Base-by-base conservation (phyloP, 2,797 vertebrate genomes). In the Siniperca scherzeri region DNA sequence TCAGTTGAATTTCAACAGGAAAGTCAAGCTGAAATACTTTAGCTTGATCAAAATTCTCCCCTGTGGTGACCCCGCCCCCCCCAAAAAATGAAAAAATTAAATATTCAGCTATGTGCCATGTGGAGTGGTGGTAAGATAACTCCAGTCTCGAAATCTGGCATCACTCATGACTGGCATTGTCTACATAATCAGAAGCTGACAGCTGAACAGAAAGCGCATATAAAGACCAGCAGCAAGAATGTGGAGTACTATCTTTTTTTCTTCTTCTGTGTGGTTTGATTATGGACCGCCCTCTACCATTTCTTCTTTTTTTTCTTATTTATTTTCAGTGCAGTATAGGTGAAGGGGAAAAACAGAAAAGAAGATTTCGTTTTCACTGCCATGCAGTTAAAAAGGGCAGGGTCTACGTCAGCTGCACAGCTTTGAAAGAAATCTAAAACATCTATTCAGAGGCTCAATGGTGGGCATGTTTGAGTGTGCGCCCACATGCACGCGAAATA, bases 371-470 rank as follows among this genome's bases (percentile, higher is more conserved):
- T 59, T 57, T 52, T 12, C 61, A 40, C 40, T 22, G 36, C 4
- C 53, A 19, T 42, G 14, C 5, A 52, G 48, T 60, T 38, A 65
- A 13, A 80, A 33, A 78, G 22, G 64, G 22, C 3, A 70, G 64
- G 19, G 53, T 62, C 70, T 5, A 0, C 1, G 17, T 65, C 82
- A 84, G 83, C 78, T 79, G 73, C 38, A 11, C 5, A 0, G 22
- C 59, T 16, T 64, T 30, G 7, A 30, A 75, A 71, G 59, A 88
- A 86, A 90, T 88, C 53, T 67, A 21, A 80, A 85, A 36, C 71
- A 87, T 90, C 46, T 60, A 87, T 59, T 77, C 53, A 62, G 48
- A 2, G 55, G 30, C 65, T 79, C 64, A 68, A 74, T 22, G 38
- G 27, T 7, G 38, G 77, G 74, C 38, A 46, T 78, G 79, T 82